Evolutionary conservation across 1,140 invertebrate genomes (phyloP).

Genomic region (Dendrolimus punctatus): DNA sequence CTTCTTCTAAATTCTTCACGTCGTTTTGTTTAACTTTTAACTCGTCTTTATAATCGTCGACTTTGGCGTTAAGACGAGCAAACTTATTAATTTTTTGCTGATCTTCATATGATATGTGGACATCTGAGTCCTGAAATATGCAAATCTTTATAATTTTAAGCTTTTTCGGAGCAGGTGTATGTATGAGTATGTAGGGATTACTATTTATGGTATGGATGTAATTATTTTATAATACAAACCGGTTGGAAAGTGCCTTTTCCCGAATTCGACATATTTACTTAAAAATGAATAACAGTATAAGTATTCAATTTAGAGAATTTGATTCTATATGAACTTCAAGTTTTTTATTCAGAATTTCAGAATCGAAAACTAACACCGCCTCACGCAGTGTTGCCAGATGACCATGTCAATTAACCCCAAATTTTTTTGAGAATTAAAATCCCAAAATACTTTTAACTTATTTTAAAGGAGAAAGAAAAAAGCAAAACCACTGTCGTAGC

Average conservation of each 20-base stretch:
- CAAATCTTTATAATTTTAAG: too few relatives aligned
- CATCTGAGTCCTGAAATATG: slow-evolving; percentile 84
- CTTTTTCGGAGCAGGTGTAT: too few relatives aligned
- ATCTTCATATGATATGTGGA: slow-evolving; percentile 96
- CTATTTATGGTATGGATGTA: too few relatives aligned
- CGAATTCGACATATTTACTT: slow-evolving; percentile 36
- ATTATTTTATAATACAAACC: slow-evolving; percentile 22
- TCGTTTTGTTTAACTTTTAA: slow-evolving; percentile 92
- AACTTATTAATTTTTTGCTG: slow-evolving; percentile 98
- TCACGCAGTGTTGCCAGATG: too few relatives aligned
- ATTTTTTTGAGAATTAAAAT: too few relatives aligned
- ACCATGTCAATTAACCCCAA: too few relatives aligned
- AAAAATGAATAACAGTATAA: too few relatives aligned
- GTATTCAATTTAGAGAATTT: not conserved
- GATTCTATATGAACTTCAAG: not conserved
- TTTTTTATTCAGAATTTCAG: not conserved
- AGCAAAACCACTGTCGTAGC: too few relatives aligned
- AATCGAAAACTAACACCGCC: too few relatives aligned
- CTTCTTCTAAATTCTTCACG: slow-evolving; percentile 93
- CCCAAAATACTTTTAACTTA: too few relatives aligned
- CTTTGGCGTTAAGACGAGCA: slow-evolving; percentile 91
- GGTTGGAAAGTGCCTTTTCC: slow-evolving; percentile 63
- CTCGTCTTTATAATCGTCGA: slow-evolving; percentile 93
- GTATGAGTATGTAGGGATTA: too few relatives aligned
- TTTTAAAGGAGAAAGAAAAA: too few relatives aligned